Evolutionary conservation across 2,113 vertebrate genomes (phyloP).

Genomic region (Hepsetus odoe): DNA sequence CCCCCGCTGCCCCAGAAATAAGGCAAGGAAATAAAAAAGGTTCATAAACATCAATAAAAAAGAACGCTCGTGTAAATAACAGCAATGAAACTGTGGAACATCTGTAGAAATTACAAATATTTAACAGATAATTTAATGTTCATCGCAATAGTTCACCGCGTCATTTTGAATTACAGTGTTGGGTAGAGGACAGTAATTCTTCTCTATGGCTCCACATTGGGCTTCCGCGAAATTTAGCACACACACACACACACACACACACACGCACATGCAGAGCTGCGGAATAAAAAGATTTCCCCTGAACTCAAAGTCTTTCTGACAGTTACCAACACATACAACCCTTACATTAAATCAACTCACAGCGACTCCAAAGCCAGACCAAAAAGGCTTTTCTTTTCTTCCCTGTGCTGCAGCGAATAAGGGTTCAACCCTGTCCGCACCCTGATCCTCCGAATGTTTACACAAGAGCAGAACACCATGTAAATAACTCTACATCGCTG

Average conservation of each 20-base stretch:
- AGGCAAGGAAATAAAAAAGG: too few relatives aligned
- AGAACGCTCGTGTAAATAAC: too few relatives aligned
- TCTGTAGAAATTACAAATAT: too few relatives aligned
- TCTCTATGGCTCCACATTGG: background rate
- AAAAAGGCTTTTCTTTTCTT: slow-evolving; percentile 29
- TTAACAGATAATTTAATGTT: too few relatives aligned
- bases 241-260: background rate
- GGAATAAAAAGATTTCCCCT: slow-evolving; percentile 10
- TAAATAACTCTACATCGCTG: too few relatives aligned
- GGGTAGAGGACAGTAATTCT: background rate
- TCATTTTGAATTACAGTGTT: background rate
- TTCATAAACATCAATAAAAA: too few relatives aligned
- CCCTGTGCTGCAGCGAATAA: slow-evolving; percentile 20
- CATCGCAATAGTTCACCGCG: background rate
- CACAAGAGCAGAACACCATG: too few relatives aligned
- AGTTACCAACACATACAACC: slow-evolving; percentile 5
- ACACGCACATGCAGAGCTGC: background rate
- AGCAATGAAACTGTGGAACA: too few relatives aligned
- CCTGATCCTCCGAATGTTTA: background rate
- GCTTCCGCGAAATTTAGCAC: slow-evolving; percentile 1
- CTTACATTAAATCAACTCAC: slow-evolving; percentile 24
- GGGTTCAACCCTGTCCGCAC: background rate
- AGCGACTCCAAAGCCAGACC: slow-evolving; percentile 13
- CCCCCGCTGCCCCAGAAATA: too few relatives aligned
- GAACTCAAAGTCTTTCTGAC: slow-evolving; percentile 16